A percentile compares a stretch with the other conserved stretches of the same genome.
These are phyloP conservation scores for Drosophila prosaltans DNA, from an alignment of 1,140 invertebrate genomes.

Conservation along the genomic window DNA sequence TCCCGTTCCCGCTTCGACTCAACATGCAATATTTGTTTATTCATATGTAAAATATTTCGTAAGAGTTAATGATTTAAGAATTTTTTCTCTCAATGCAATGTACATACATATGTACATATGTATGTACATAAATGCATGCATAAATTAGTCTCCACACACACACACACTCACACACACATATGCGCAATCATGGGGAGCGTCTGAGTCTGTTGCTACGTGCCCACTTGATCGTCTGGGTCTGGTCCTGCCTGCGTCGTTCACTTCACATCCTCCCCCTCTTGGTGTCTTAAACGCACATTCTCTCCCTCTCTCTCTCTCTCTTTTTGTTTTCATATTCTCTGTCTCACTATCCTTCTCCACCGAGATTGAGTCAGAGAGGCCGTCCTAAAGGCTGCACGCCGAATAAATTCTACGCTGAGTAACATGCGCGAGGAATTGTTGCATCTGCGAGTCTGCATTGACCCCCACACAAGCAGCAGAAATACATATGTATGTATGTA, in stretches of 20 bases:
- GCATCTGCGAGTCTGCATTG: slow-evolving; percentile 1
- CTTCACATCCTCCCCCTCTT: not conserved
- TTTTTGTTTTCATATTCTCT: not conserved
- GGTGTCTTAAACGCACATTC: not conserved
- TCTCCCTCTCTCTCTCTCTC: slow-evolving; percentile 12
- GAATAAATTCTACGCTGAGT: slow-evolving; percentile 2
- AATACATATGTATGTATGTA: not conserved
- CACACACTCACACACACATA: not conserved
- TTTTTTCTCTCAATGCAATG: too few species aligned
- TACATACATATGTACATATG: too few species aligned
- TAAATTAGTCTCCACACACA: not conserved
- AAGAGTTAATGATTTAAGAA: too few species aligned
- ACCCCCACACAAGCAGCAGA: slow-evolving; percentile 11
- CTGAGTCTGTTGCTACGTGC: slow-evolving; percentile 2
- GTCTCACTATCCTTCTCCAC: not conserved
- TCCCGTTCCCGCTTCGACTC: too few species aligned
- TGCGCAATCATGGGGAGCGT: not conserved
- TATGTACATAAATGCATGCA: too few species aligned
- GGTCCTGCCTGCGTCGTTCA: slow-evolving; percentile 12
- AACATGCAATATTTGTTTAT: too few species aligned
- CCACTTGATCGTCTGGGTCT: slow-evolving; percentile 13
- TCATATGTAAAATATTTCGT: too few species aligned
- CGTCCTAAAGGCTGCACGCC: not conserved
- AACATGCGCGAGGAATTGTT: slow-evolving; percentile 1
- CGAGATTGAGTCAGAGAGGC: slow-evolving; percentile 4